Evolutionary conservation across 1,140 invertebrate species (phyloP).

Genomic region (Pseudomyrmex flavicornis): DNA sequence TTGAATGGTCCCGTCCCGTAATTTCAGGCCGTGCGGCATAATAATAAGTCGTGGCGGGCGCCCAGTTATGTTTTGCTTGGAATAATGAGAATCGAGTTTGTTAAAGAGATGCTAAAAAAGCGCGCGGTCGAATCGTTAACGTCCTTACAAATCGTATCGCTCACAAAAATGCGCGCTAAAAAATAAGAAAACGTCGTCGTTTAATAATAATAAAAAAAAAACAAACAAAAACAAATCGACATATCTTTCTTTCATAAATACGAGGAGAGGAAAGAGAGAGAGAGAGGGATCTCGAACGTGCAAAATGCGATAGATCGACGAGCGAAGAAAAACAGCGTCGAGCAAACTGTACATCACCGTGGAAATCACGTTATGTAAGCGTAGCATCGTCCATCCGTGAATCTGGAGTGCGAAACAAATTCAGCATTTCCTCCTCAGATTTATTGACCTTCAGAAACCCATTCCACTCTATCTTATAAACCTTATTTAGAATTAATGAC

Average conservation of each 20-base stretch:
- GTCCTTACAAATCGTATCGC: neutral
- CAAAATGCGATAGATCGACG: too few relatives aligned
- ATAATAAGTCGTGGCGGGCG: conserved; percentile 42
- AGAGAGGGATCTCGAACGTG: too few relatives aligned
- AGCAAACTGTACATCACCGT: too few relatives aligned
- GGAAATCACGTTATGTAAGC: conserved; percentile 2
- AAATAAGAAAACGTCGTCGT: neutral
- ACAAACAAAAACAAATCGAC: too few relatives aligned
- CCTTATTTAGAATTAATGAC: conserved; percentile 73
- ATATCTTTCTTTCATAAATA: too few relatives aligned
- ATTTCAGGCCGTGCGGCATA: conserved; percentile 57
- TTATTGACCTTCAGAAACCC: conserved; percentile 64
- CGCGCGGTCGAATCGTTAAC: neutral
- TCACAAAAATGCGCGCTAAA: neutral
- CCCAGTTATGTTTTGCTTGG: conserved; percentile 33
- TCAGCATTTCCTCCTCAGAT: conserved; percentile 55
- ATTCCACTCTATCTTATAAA: conserved; percentile 71
- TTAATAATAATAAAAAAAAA: neutral
- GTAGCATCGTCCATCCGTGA: conserved; percentile 56
- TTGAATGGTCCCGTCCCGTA: conserved; percentile 57
- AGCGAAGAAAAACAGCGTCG: too few relatives aligned
- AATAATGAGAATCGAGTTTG: conserved; percentile 38
- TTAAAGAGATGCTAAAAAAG: conserved; percentile 23
- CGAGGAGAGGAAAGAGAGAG: too few relatives aligned
- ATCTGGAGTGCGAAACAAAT: conserved; percentile 66